Base-by-base conservation (phyloP, 2,888 invertebrate genomes). In the Xanthorhoe designata region DNA sequence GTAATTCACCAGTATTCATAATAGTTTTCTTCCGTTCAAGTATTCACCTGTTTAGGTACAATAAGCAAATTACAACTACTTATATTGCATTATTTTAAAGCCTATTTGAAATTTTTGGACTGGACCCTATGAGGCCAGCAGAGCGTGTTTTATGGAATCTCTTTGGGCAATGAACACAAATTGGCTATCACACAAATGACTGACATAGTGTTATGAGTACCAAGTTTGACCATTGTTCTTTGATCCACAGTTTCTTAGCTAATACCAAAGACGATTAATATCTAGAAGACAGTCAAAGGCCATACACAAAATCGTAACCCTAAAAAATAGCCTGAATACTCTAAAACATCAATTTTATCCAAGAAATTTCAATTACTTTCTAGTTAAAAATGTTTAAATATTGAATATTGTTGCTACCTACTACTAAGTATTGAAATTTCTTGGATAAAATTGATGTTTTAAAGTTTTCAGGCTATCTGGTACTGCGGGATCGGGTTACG, bases 151-250 rank as follows among this genome's bases (percentile, higher is more conserved):
- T 81, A 79, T 74, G 75, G 64, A 62, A 75, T 80, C 80, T 80
- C 76, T 79, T 80, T 78, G 79, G 73, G 74, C 76, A 77, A 77
- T 81, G 81, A 83, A 82, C 82, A 82, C 82, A 81, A 85, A 82
- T 85, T 84, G 81, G 72, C 78, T 79, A 76, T 80, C 78, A 79
- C 72, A 71, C 66, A 79, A 77, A 77, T 71, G 71, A 77, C 78
- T 78, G 75, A 75, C 74, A 77, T 69, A 63, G 56, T 71, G 69
- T 74, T 77, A 69, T 68, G 71, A 72, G 72, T 72, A 49, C 56
- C 61, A 72, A 74, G 72, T 71, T 74, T 63, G 69, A 64, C 35
- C 57, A 72, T 74, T 61, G 61, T 65, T 66, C 50, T 73, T 75
- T 66, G 66, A 69, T 61, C 58, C 70, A 45, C 35, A 55, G 8